A percentile compares a stretch with the other conserved stretches of the same genome.
These are phyloP conservation scores for Hemibagrus wyckioides DNA, from an alignment of 2,113 vertebrate species.

Conservation along the genomic window DNA sequence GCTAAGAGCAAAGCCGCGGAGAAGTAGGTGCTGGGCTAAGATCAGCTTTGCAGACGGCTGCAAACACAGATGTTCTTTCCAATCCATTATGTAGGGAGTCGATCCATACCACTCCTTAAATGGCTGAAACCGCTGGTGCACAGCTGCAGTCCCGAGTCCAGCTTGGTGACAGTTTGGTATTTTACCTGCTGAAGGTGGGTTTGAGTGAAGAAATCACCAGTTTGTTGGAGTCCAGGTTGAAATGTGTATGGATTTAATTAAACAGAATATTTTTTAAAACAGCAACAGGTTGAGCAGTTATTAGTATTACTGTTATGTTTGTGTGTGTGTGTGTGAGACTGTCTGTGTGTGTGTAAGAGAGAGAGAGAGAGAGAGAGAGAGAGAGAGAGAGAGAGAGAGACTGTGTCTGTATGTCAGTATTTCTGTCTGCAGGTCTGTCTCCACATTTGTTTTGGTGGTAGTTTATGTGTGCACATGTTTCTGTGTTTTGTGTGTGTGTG, in stretches of 20 bases:
- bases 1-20: slow-evolving; percentile 32
- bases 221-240: background rate
- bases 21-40: slow-evolving; percentile 23
- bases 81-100: slow-evolving; percentile 50
- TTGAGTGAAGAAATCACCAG: background rate
- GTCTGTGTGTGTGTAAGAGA: background rate
- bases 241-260: background rate
- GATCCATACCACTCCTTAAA: slow-evolving; percentile 54
- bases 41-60: slow-evolving; percentile 49
- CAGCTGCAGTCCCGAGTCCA: background rate
- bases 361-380: no score
- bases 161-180: background rate
- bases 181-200: background rate
- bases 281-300: background rate
- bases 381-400: no score
- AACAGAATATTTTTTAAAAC: background rate
- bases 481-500: background rate
- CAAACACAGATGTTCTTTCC: slow-evolving; percentile 62
- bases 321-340: background rate
- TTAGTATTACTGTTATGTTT: background rate
- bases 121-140: background rate
- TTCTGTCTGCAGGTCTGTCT: background rate
- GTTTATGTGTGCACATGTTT: background rate
- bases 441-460: background rate
- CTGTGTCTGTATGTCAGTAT: background rate